Base-by-base conservation (phyloP, 1,140 invertebrate genomes). In the Neodiprion pinetum region DNA sequence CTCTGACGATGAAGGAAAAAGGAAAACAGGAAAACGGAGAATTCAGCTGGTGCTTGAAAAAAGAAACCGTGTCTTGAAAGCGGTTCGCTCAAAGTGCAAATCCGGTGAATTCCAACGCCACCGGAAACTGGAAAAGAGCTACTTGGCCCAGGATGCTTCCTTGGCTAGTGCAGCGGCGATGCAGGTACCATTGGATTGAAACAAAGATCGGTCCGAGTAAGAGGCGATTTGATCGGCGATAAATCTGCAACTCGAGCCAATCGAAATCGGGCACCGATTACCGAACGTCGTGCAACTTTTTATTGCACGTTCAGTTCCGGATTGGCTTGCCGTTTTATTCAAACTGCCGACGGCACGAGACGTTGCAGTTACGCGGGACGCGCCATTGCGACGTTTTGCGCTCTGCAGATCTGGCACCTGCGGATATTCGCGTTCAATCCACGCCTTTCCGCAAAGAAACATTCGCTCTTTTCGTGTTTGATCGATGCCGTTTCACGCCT, bases 181-280 rank as follows among this genome's bases (percentile, higher is more conserved):
- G 76, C 79, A 76, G 78, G 77, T 61, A 61, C 4, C 8, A 61
- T 17, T 9, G 53, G 0, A 81, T 80, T 81, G 77, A 77, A 80
- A 75, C 73, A 66, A 61, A 74, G 76, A 81, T 82, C 77, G 76
- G 71, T 73, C 69, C 72, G 73, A 40, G 28, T 40, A 40, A 40
- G 72, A 61, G 11, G 9, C 69, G 66, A 76, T 81, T 83, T 83
- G 81, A 81, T 83, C 78, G 80, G 71, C 79, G 79, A 81, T 81
- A 83, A 83, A 83, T 77, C 74, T 79, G 28, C 40, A 21, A 66
- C 9, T 65, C 11, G 70, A 17, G 47, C 70, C 14, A 48, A 21
- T 12, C 40, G 3, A 21, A 47, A 69, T 12, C 10, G 70, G 14
- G 70, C 12, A 17, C 70, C 9, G 70, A 8, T 9, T 12, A 12